Evolutionary conservation across 1,140 invertebrate genomes (phyloP), one percentile per base, ranked within the genome.

Genomic region (Anadara kagoshimensis): DNA sequence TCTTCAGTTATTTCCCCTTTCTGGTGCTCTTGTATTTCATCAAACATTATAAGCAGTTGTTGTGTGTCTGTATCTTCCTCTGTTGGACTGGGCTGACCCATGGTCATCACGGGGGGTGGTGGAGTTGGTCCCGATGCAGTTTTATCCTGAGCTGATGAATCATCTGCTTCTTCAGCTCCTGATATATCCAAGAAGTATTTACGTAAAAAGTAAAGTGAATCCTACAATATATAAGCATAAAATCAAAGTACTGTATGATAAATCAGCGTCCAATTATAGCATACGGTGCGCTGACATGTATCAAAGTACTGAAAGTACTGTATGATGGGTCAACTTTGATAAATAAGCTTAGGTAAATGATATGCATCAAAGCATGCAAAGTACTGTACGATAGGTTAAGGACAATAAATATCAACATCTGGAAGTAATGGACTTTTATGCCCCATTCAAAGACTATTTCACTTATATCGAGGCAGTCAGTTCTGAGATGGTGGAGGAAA

Each of bases 141-240:
- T 49, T 53, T 54, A 20, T 66, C 69, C 5, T 47, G 20, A 20
- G 59, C 41, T 70, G 14, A 51, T 12, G 51, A 22, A 18, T 45
- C 61, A 26, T 49, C 65, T 20, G 44, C n/a, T 10, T 76, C 26
- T 36, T 58, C 71, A n/a, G 69, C 79, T 54, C 75, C 79, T 8
- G 81, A 73, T 8, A 96, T 86, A 82, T 95, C 93, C 44, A 90
- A 92, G 88, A 95, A 95, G 90, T 95, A 98, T 51, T 93, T 92
- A 72, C 94, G 93, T 45, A 98, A 89, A 88, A 98, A 98, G n/a
- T 95, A 89, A 10, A 98, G 87, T 14, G 96, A 94, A 88, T 98
- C 96, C 87, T 88, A 64, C 18, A 78, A 76, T 29, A 75, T 66
- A 66, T 29, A 47, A n/a, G 56, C 59, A 62, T n/a, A n/a, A n/a